phyloP scores from a whole-genome alignment of 2,113 vertebrate genomes.

The Procavia capensis region DNA sequence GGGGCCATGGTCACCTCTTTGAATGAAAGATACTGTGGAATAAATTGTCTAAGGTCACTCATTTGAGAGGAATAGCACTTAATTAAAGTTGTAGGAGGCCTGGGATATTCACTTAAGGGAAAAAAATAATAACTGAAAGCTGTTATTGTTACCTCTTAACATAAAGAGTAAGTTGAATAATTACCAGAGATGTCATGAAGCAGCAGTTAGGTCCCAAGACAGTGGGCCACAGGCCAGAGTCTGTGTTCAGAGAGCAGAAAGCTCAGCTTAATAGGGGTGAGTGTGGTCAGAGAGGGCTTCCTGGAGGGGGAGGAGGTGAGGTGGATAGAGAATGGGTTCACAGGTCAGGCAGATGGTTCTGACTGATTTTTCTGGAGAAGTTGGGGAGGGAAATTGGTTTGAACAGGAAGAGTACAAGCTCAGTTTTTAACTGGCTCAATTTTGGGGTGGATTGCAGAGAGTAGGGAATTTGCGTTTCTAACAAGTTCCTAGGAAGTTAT shows the following conservation, averaged over 20 bases:
- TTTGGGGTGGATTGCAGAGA: not conserved
- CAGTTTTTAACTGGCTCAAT: not conserved
- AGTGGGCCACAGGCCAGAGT: not conserved
- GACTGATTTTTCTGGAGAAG: too few species aligned
- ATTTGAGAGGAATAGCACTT: not conserved
- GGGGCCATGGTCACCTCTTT: not conserved
- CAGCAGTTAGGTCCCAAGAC: not conserved
- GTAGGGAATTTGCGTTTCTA: not conserved
- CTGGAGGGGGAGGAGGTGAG: not conserved
- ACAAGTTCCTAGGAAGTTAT: too few species aligned
- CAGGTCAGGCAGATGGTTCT: not conserved
- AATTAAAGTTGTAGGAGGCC: not conserved
- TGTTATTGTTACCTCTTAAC: not conserved
- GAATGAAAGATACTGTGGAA: not conserved
- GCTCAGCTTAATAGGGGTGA: accelerated
- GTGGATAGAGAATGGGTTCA: not conserved
- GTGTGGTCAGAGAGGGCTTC: not conserved
- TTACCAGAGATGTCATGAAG: not conserved
- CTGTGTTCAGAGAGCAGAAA: not conserved
- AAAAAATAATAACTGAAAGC: not conserved
- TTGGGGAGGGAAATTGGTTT: too few species aligned
- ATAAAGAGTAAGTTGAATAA: not conserved
- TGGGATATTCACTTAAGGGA: not conserved
- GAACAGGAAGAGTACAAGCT: not conserved
- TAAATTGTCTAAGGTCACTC: not conserved